Conservation (phyloP, 2,888 invertebrate species). For the Cancer borealis region DNA sequence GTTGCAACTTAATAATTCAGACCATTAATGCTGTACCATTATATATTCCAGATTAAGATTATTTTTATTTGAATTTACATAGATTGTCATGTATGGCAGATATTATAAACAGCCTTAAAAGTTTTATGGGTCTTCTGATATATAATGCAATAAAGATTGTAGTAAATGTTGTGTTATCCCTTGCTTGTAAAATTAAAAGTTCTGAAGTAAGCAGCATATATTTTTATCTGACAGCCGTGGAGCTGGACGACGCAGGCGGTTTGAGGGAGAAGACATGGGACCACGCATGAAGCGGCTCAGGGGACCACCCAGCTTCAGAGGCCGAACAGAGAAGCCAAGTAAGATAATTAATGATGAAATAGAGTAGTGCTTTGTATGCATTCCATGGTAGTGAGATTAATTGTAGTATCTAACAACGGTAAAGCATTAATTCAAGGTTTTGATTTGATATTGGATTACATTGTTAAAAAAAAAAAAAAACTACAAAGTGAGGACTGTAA, state of each 20-base stretch:
- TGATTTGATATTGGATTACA: no score
- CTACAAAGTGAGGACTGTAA: no score
- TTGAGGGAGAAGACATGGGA: slow-evolving; percentile 70
- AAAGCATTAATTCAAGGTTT: neutral
- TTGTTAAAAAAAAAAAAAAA: no score
- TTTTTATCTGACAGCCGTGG: slow-evolving; percentile 57
- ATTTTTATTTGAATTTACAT: no score
- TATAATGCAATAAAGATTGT: neutral
- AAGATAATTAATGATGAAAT: neutral
- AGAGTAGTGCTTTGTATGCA: neutral
- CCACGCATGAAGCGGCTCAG: slow-evolving; percentile 66
- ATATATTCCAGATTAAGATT: no score
- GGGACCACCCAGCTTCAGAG: slow-evolving; percentile 66
- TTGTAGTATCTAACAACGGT: neutral
- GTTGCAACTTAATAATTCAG: no score
- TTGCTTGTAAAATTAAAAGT: neutral
- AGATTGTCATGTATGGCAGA: no score
- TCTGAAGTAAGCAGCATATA: neutral
- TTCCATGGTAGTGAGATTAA: neutral
- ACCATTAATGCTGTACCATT: no score
- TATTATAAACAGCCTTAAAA: neutral
- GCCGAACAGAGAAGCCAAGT: slow-evolving; percentile 71
- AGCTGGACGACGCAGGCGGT: slow-evolving; percentile 64
- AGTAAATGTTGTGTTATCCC: neutral
- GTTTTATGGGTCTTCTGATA: neutral